Percentiles rank a stretch among this genome's conserved stretches.
phyloP scores from a whole-genome alignment of 2,797 vertebrate species.

The Sphenopsis melanotis region DNA sequence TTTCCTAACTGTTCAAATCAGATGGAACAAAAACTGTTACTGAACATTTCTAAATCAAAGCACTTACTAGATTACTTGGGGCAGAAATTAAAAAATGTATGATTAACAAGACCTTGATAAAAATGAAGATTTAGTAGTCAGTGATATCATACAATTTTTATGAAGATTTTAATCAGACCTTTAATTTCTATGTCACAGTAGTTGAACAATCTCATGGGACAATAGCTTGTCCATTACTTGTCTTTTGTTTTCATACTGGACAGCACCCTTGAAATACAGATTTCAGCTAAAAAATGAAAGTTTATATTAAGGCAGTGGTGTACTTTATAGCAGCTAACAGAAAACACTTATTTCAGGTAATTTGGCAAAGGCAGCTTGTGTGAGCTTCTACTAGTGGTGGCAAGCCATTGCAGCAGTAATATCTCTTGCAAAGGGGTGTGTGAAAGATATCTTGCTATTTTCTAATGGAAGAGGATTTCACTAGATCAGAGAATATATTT shows the following conservation, averaged over 20 bases:
- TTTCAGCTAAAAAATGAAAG: background rate
- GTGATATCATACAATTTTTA: background rate
- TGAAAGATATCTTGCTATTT: background rate
- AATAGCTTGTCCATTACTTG: background rate
- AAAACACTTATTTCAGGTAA: background rate
- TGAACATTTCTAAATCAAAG: background rate
- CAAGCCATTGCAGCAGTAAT: background rate
- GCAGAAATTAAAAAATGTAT: background rate
- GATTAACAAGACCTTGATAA: background rate
- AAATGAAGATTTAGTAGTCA: background rate
- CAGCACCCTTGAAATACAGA: background rate
- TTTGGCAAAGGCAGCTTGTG: background rate
- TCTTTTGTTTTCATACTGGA: background rate
- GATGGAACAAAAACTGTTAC: background rate
- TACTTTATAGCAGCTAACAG: background rate
- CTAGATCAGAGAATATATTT: background rate
- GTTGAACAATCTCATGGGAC: background rate
- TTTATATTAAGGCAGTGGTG: accelerated
- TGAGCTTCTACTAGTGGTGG: background rate
- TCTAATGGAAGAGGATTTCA: background rate
- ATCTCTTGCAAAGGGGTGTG: background rate
- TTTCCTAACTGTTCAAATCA: background rate
- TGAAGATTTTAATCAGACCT: background rate
- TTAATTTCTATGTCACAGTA: background rate
- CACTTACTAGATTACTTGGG: background rate